Conservation (phyloP, 2,113 vertebrate species). For the Cyanocitta stelleri region DNA sequence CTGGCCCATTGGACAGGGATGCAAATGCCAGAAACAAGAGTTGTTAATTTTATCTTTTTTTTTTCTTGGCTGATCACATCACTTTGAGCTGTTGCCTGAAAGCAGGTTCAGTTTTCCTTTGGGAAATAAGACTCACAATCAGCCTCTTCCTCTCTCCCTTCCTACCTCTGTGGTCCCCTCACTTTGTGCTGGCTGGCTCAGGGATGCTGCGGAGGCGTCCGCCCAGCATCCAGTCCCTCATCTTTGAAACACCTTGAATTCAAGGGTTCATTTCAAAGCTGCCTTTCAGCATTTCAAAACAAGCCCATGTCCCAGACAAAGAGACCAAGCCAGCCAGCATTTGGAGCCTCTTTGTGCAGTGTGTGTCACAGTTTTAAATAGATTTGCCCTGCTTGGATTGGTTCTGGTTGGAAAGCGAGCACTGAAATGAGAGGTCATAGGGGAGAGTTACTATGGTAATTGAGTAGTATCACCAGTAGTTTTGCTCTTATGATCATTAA, state of each 20-base stretch:
- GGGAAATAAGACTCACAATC: neutral
- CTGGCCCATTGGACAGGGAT: neutral
- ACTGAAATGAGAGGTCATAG: conserved; percentile 76
- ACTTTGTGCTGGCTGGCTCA: neutral
- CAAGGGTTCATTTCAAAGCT: conserved; percentile 64
- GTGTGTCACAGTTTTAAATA: conserved; percentile 74
- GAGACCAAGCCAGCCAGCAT: conserved; percentile 46
- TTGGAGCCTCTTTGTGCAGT: conserved; percentile 56
- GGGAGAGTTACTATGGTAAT: conserved; percentile 98
- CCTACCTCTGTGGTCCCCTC: neutral
- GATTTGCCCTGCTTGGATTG: conserved; percentile 76
- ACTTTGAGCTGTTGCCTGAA: neutral
- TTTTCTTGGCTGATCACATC: neutral
- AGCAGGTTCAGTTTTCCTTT: neutral
- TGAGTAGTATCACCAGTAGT: conserved; percentile 89
- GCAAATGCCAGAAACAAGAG: neutral
- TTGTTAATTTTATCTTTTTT: neutral
- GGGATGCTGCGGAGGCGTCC: conserved; percentile 34
- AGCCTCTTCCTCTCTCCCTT: neutral
- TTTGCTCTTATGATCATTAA: conserved; percentile 88
- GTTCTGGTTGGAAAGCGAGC: conserved; percentile 70
- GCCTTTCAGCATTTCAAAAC: conserved; percentile 66
- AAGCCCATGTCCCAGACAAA: conserved; percentile 61
- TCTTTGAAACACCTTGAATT: conserved; percentile 71
- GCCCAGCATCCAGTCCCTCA: conserved; percentile 61